These are phyloP conservation scores for Phymanthus crucifer DNA, from an alignment of 92 coral and sea anemone genomes.

Conservation along the genomic window DNA sequence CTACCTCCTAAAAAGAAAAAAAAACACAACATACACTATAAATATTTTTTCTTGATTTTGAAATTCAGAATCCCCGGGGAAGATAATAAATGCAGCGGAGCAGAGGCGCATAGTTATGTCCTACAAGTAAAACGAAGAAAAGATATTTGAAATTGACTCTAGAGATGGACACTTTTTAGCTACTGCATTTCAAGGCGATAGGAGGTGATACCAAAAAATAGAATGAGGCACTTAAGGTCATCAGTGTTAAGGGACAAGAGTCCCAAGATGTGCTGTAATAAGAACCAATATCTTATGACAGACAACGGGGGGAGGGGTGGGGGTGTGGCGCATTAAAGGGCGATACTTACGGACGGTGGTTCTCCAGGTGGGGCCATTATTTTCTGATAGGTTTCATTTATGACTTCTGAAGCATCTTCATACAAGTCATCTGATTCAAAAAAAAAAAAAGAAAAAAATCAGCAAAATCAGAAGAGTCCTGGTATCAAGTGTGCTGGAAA, in stretches of 20 bases:
- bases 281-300: too few relatives aligned
- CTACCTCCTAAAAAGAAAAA: constrained; percentile 14
- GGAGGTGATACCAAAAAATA: too few relatives aligned
- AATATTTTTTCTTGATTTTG: background rate
- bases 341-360: constrained; percentile 58
- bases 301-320: background rate
- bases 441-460: background rate
- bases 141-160: too few relatives aligned
- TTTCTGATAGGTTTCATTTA: constrained; percentile 74
- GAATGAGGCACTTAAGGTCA: too few relatives aligned
- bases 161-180: too few relatives aligned
- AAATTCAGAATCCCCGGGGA: background rate
- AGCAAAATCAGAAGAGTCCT: background rate
- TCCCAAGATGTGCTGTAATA: too few relatives aligned
- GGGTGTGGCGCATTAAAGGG: background rate
- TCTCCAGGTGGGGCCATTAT: constrained; percentile 87
- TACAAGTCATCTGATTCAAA: constrained; percentile 65
- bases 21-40: background rate
- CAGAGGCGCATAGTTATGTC: background rate
- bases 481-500: background rate
- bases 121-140: too few relatives aligned
- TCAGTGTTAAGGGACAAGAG: too few relatives aligned
- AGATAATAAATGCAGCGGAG: background rate
- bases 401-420: constrained; percentile 76
- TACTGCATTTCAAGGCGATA: too few relatives aligned